A percentile compares a stretch with the other conserved stretches of the same genome.
Evolutionary conservation across 2,797 vertebrate species (phyloP).

Genomic region (Sebastes cheni): DNA sequence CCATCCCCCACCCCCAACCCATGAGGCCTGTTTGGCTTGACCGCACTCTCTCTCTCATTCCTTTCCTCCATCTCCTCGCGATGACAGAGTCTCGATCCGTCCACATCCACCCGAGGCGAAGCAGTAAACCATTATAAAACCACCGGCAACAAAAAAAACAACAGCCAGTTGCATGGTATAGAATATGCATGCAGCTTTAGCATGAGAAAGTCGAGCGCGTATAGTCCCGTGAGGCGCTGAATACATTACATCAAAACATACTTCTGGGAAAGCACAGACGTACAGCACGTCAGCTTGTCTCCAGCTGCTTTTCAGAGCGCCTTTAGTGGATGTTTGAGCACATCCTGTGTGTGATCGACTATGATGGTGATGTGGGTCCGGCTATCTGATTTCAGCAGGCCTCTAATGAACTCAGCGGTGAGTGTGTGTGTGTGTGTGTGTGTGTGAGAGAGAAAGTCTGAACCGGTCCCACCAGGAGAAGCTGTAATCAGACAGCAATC

Average conservation of each 20-base stretch:
- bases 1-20: neutral
- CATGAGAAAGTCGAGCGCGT: neutral
- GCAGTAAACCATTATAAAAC: constrained; percentile 12
- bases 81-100: constrained; percentile 25
- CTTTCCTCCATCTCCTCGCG: constrained; percentile 16
- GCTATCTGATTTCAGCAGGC: constrained; percentile 29
- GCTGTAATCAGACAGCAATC: constrained; percentile 72
- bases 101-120: constrained; percentile 3
- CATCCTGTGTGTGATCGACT: neutral
- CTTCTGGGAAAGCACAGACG: constrained; percentile 8
- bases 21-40: constrained; percentile 6
- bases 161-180: neutral
- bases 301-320: constrained; percentile 2
- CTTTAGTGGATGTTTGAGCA: constrained; percentile 8
- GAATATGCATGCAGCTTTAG: constrained; percentile 7
- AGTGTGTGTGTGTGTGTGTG: neutral
- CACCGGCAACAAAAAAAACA: neutral
- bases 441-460: constrained; percentile 19
- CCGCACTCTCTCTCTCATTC: neutral
- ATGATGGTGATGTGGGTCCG: constrained; percentile 1
- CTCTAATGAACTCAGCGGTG: constrained; percentile 7
- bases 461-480: constrained; percentile 42
- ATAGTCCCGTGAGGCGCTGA: constrained; percentile 15
- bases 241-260: constrained; percentile 34
- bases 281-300: neutral